These are phyloP conservation scores for Lepidocyrtinus sp. DNA, from an alignment of 2,888 invertebrate genomes.

Conservation along the genomic window DNA sequence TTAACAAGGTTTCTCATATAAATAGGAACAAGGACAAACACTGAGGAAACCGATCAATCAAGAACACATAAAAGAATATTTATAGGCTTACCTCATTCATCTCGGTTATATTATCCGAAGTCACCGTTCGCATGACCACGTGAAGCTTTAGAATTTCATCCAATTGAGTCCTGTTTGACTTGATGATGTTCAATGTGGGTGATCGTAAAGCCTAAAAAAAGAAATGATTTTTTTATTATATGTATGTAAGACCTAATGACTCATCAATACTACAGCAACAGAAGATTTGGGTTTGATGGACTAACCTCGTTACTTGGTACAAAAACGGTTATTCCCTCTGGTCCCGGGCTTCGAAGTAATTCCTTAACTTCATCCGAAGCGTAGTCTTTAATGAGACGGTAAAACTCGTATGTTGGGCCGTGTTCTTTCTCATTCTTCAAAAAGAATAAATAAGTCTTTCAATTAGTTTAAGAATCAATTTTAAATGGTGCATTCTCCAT, in stretches of 20 bases:
- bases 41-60: background rate
- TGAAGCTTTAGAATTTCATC: conserved; percentile 65
- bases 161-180: conserved; percentile 58
- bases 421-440: conserved; percentile 79
- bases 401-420: conserved; percentile 86
- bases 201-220: conserved; percentile 57
- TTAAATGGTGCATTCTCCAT: no score
- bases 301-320: conserved; percentile 84
- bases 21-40: background rate
- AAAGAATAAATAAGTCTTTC: conserved; percentile 45
- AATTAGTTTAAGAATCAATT: no score
- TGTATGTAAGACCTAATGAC: background rate
- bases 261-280: background rate
- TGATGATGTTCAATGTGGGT: conserved; percentile 52
- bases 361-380: conserved; percentile 83
- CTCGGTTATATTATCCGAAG: conserved; percentile 62
- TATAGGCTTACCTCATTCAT: conserved; percentile 58
- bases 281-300: background rate
- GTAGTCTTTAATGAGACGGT: conserved; percentile 83
- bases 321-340: conserved; percentile 85
- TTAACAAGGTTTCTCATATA: background rate
- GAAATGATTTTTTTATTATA: no score
- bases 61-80: background rate
- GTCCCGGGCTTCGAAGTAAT: conserved; percentile 76
- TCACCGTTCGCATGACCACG: conserved; percentile 58